phyloP scores from a whole-genome alignment of 2,113 vertebrate species.

The Erythrocercus mccallii region DNA sequence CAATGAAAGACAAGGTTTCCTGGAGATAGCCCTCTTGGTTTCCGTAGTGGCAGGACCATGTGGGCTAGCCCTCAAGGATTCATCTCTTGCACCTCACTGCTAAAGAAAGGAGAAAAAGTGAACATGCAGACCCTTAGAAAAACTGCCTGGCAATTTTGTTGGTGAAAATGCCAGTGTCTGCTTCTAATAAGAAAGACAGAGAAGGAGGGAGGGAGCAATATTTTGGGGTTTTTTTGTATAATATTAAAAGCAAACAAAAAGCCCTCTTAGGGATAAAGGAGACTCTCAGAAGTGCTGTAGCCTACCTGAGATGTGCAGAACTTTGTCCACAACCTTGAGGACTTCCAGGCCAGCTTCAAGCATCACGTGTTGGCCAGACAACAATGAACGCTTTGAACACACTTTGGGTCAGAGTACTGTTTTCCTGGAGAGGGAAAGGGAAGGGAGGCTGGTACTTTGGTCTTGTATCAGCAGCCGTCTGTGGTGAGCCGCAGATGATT shows the following conservation, averaged over 20 bases:
- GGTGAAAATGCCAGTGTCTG: neutral
- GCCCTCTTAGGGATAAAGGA: neutral
- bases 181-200: neutral
- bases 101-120: neutral
- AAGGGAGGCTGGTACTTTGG: neutral
- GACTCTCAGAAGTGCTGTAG: neutral
- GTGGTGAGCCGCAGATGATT: neutral
- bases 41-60: neutral
- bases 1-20: neutral
- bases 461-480: neutral
- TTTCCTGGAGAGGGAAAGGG: neutral
- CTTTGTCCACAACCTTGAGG: neutral
- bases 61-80: neutral
- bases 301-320: neutral
- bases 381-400: conserved; percentile 9
- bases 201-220: neutral
- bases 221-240: neutral
- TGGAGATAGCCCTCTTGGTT: neutral
- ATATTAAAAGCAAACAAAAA: neutral
- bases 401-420: neutral
- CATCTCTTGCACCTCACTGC: neutral
- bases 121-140: neutral
- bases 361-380: neutral
- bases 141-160: accelerated
- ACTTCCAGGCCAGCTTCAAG: neutral